Percentiles rank a stretch among this genome's conserved stretches.
These are phyloP conservation scores for Achroia grisella DNA, from an alignment of 1,140 invertebrate genomes.

Conservation along the genomic window DNA sequence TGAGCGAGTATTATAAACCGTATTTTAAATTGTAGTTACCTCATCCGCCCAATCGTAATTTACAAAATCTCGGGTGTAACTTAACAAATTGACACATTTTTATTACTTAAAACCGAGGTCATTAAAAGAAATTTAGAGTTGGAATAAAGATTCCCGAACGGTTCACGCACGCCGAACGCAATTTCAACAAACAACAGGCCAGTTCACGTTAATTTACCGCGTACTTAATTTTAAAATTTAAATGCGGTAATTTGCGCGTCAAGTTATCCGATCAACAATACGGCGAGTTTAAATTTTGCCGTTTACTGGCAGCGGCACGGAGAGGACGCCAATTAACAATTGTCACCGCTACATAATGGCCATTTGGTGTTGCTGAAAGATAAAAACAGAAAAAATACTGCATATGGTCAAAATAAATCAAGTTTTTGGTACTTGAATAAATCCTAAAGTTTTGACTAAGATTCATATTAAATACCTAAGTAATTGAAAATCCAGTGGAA, in stretches of 20 bases:
- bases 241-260: slow-evolving; percentile 28
- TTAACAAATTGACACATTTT: slow-evolving; percentile 25
- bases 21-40: background rate
- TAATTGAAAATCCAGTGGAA: too few species aligned
- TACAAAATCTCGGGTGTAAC: slow-evolving; percentile 1
- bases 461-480: too few species aligned
- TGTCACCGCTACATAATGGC: slow-evolving; percentile 8
- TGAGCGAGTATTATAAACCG: too few species aligned
- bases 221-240: slow-evolving; percentile 41
- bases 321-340: slow-evolving; percentile 21
- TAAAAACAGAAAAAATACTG: too few species aligned
- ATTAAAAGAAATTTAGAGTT: slow-evolving; percentile 38
- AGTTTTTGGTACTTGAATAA: too few species aligned
- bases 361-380: too few species aligned
- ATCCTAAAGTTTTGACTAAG: too few species aligned
- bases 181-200: slow-evolving; percentile 29
- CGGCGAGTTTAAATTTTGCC: slow-evolving; percentile 13
- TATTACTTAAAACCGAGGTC: slow-evolving; percentile 18
- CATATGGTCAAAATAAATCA: too few species aligned
- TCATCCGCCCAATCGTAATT: slow-evolving; percentile 6
- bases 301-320: slow-evolving; percentile 2
- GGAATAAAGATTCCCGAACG: slow-evolving; percentile 16
- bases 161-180: slow-evolving; percentile 7
- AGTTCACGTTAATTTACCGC: slow-evolving; percentile 36
- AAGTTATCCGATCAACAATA: slow-evolving; percentile 23